Evolutionary conservation across 2,797 vertebrate genomes (phyloP).

Genomic region (Sylvilagus floridanus): DNA sequence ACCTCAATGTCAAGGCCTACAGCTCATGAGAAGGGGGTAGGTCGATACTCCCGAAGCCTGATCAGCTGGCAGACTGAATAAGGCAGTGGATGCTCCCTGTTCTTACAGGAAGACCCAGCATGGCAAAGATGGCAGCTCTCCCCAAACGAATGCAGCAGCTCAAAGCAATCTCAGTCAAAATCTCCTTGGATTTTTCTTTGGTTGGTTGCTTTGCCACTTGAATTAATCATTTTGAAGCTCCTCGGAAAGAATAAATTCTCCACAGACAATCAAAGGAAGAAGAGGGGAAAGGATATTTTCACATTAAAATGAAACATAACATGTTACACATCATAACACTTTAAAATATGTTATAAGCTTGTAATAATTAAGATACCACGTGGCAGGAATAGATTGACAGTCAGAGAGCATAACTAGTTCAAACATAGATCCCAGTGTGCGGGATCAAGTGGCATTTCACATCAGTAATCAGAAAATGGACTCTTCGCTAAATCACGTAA

Average conservation of each 20-base stretch:
- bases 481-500: neutral
- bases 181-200: neutral
- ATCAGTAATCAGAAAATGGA: neutral
- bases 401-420: neutral
- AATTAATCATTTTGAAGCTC: constrained; percentile 47
- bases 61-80: neutral
- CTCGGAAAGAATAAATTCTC: neutral
- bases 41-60: neutral
- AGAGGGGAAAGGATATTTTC: neutral
- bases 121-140: neutral
- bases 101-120: neutral
- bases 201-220: neutral
- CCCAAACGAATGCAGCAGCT: neutral
- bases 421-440: neutral
- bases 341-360: neutral
- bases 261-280: neutral
- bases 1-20: neutral
- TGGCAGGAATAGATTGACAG: neutral
- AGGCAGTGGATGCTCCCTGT: neutral
- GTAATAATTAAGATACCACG: neutral
- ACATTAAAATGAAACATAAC: neutral
- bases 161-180: neutral
- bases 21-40: neutral
- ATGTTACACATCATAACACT: too few species aligned
- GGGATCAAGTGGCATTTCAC: neutral